These are phyloP conservation scores for Camelus dromedarius DNA, from an alignment of 2,113 vertebrate genomes.

Conservation along the genomic window DNA sequence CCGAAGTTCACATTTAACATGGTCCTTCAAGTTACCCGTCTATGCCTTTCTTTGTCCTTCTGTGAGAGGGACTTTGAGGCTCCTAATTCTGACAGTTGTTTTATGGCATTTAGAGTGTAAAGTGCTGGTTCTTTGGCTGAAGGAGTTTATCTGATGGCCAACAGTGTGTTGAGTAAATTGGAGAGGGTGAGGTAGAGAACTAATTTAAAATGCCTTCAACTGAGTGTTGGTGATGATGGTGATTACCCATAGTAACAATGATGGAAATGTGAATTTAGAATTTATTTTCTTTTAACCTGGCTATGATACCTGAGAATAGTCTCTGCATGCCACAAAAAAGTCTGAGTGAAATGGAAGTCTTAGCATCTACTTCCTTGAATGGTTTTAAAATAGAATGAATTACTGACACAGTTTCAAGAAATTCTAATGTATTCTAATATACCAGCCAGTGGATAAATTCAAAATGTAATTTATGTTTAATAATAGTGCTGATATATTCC, in stretches of 20 bases:
- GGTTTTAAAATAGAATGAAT: constrained; percentile 29
- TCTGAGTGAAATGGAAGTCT: neutral
- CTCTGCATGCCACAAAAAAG: neutral
- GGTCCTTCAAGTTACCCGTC: neutral
- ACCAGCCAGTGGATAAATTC: neutral
- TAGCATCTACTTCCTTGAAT: neutral
- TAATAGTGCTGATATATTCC: neutral
- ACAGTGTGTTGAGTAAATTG: neutral
- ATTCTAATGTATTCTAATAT: neutral
- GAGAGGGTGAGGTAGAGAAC: neutral
- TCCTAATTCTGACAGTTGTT: neutral
- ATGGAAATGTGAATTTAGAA: neutral
- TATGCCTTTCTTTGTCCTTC: too few species aligned
- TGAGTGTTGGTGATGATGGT: neutral
- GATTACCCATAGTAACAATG: neutral
- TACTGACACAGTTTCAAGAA: neutral
- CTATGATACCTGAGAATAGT: neutral
- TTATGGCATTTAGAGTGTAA: neutral
- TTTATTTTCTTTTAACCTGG: neutral
- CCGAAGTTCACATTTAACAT: neutral
- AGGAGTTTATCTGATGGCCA: neutral
- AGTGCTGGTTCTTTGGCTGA: neutral
- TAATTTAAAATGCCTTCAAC: neutral
- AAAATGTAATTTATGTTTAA: constrained; percentile 38
- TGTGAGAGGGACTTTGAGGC: neutral